Conservation (phyloP, 2,113 vertebrate genomes). For the Phylloscopus whistleri region DNA sequence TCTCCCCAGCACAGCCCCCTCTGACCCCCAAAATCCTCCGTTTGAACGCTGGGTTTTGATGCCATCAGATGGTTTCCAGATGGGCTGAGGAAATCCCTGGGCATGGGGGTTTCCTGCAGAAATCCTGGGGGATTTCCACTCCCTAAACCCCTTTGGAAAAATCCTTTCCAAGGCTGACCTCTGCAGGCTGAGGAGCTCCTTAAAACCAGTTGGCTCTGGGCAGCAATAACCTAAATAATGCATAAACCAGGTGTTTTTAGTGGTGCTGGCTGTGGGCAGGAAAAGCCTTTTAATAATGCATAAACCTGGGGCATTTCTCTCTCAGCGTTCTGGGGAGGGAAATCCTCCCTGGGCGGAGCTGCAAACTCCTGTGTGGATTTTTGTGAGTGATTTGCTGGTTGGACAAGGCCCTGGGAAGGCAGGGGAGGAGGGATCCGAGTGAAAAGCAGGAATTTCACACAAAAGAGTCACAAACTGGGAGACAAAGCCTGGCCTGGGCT, state of each 20-base stretch:
- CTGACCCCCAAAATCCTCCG: neutral
- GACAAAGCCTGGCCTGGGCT: neutral
- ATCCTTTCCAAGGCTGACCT: neutral
- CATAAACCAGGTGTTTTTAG: neutral
- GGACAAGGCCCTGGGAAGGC: neutral
- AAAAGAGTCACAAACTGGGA: too few relatives aligned
- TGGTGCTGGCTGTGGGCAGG: neutral
- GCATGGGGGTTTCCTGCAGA: neutral
- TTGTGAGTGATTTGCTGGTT: neutral
- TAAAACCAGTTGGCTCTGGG: neutral
- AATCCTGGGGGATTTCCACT: neutral
- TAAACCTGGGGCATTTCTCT: neutral
- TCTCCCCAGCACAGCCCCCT: neutral
- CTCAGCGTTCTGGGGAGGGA: fast-evolving
- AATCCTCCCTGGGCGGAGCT: fast-evolving
- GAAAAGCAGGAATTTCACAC: neutral
- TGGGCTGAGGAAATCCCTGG: neutral
- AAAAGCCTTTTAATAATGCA: neutral
- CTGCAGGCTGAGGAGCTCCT: neutral
- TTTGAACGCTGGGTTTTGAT: neutral
- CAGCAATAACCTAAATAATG: neutral
- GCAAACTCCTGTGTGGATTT: fast-evolving
- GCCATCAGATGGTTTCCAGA: fast-evolving
- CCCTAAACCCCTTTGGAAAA: neutral
- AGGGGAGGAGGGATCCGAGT: fast-evolving